These are phyloP conservation scores for Augochlora pura DNA, from an alignment of 1,140 invertebrate genomes.

Conservation along the genomic window DNA sequence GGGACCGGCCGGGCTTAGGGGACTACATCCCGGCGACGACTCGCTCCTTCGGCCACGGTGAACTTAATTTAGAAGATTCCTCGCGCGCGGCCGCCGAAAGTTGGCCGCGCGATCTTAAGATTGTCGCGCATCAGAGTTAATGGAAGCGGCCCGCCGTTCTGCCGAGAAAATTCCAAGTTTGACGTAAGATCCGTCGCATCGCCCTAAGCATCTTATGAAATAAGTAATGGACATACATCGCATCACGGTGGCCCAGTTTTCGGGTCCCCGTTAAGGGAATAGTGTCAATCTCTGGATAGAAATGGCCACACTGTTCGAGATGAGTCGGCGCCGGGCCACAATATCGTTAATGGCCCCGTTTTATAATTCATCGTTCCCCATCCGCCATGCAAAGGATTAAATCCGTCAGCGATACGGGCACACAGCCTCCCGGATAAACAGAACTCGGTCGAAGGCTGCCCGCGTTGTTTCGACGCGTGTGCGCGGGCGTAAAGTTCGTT, in stretches of 20 bases:
- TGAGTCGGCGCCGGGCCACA: neutral
- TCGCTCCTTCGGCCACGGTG: too few relatives aligned
- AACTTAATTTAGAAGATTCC: slow-evolving; percentile 31
- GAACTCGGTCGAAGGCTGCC: too few relatives aligned
- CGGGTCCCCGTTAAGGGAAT: neutral
- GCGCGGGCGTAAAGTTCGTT: neutral
- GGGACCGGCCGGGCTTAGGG: neutral
- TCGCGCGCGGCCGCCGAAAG: slow-evolving; percentile 7
- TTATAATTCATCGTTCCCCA: neutral
- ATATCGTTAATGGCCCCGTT: neutral
- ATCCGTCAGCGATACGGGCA: too few relatives aligned
- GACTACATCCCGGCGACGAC: too few relatives aligned
- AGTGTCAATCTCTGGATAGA: slow-evolving; percentile 18
- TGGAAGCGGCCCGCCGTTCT: slow-evolving; percentile 13
- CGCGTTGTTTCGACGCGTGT: too few relatives aligned
- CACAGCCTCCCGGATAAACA: too few relatives aligned
- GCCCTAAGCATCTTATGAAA: slow-evolving; percentile 39
- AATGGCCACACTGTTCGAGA: slow-evolving; percentile 3
- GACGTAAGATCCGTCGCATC: slow-evolving; percentile 23
- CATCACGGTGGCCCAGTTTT: slow-evolving; percentile 32
- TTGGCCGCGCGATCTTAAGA: slow-evolving; percentile 9
- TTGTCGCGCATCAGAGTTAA: slow-evolving; percentile 35
- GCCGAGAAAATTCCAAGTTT: slow-evolving; percentile 37
- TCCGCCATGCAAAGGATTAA: too few relatives aligned
- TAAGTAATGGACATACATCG: slow-evolving; percentile 39